phyloP scores from a whole-genome alignment of 2,888 invertebrate species.

The Lithodes maja region DNA sequence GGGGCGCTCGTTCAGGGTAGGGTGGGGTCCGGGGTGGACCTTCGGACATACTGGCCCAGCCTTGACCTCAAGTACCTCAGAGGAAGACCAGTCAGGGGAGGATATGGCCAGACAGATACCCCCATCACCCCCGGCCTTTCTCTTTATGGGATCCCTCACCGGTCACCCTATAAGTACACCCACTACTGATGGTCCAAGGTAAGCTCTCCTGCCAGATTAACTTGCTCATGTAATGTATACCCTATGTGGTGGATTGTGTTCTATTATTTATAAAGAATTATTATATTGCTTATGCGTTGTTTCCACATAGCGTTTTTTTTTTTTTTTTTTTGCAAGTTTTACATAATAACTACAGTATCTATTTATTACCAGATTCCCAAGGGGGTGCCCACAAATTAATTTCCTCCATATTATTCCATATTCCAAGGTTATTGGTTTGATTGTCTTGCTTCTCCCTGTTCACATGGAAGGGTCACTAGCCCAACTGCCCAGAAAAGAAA shows the following conservation, averaged over 20 bases:
- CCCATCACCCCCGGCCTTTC: slow-evolving; percentile 34
- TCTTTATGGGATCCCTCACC: slow-evolving; percentile 37
- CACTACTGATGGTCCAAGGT: slow-evolving; percentile 35
- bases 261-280: too few species aligned
- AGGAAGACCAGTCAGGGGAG: slow-evolving; percentile 18
- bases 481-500: too few species aligned
- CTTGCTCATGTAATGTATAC: too few species aligned
- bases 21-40: slow-evolving; percentile 83
- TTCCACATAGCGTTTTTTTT: too few species aligned
- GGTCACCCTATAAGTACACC: slow-evolving; percentile 23
- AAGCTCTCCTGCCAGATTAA: not conserved
- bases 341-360: too few species aligned
- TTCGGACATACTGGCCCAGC: slow-evolving; percentile 75
- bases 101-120: not conserved
- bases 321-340: too few species aligned
- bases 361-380: not conserved
- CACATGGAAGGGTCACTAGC: too few species aligned
- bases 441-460: not conserved
- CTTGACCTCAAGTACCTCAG: not conserved
- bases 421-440: not conserved
- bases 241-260: too few species aligned
- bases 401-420: not conserved
- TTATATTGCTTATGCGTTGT: too few species aligned
- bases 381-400: not conserved
- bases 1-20: slow-evolving; percentile 80